Evolutionary conservation across 2,797 vertebrate species (phyloP), one percentile per base, ranked within the genome.

Genomic region (Onychomys leucogaster): DNA sequence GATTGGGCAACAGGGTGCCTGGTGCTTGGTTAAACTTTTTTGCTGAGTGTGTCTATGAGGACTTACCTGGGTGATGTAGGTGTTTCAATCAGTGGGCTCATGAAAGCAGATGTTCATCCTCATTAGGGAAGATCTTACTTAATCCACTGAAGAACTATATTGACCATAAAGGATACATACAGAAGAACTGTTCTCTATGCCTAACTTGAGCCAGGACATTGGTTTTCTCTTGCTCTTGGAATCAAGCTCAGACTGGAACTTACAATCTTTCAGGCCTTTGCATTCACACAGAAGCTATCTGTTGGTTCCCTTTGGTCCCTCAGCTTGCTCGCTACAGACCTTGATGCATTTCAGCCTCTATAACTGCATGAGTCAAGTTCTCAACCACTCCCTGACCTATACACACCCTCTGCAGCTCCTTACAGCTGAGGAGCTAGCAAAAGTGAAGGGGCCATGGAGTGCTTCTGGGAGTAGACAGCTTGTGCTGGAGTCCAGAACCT

Each of bases 361-460:
- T 67, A 10, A 75, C 6, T 55, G 25, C 11, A 67, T 43, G 57
- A 67, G 10, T 27, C 63, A 88, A 37, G 27, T 37, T 23, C 46
- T 55, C 34, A 75, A 49, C 2, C 10, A 25, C 17, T 57, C 6
- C 25, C 29, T 4, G 27, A 65, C 41, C 61, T 59, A 65, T 5
- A 43, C 17, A 65, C 41, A 23, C 19, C 0, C 2, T 34, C 52
- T 46, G 69, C 59, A 80, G 14, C 3, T 21, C n/a, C 57, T 25
- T 61, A 27, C 12, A 23, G 43, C 32, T 21, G 14, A 61, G 86
- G 49, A 55, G 8, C 12, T 77, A 67, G 25, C 83, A 5, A 75
- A 67, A 67, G 4, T 34, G 23, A 23, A 2, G 10, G 23, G 21
- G 49, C 5, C 29, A 34, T 0, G 1, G 25, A 80, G 1, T 41